Percentiles rank a stretch among this genome's conserved stretches.
phyloP scores from a whole-genome alignment of 1,140 invertebrate genomes.

The Pogonognathellus flavescens region DNA sequence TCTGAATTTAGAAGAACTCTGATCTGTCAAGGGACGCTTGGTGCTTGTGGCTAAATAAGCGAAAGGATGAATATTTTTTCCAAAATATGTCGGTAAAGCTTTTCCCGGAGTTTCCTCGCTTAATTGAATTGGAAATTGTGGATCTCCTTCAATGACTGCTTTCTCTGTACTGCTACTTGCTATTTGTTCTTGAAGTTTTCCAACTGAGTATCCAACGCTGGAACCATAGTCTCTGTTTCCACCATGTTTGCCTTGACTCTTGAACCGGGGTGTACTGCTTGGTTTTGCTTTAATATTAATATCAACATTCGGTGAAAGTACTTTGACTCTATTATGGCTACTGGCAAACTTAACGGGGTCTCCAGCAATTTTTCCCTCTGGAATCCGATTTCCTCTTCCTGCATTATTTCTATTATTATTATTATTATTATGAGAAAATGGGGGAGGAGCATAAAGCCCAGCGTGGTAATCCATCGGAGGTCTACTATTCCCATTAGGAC shows the following conservation, averaged over 20 bases:
- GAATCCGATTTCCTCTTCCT: not conserved
- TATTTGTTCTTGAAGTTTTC: not conserved
- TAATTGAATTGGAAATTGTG: not conserved
- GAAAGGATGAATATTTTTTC: not conserved
- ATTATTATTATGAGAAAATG: not conserved
- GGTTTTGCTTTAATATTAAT: too few relatives aligned
- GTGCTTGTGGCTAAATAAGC: not conserved
- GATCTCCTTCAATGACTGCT: not conserved
- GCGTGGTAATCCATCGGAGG: not conserved
- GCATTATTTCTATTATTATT: not conserved
- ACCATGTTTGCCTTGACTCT: not conserved
- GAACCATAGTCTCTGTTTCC: slow-evolving; percentile 5
- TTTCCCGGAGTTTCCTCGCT: not conserved
- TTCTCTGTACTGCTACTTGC: not conserved
- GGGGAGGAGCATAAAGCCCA: slow-evolving; percentile 1
- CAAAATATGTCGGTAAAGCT: not conserved
- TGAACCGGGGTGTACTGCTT: not conserved
- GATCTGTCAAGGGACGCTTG: not conserved
- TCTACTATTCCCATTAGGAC: not conserved
- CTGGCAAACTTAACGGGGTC: not conserved
- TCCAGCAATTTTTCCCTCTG: slow-evolving; percentile 10
- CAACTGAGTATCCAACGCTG: not conserved
- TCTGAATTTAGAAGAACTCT: not conserved
- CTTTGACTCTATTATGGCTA: not conserved
- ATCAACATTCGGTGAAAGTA: not conserved